Base-by-base conservation (phyloP, 1,140 invertebrate genomes). In the Propsilocerus akamusi region DNA sequence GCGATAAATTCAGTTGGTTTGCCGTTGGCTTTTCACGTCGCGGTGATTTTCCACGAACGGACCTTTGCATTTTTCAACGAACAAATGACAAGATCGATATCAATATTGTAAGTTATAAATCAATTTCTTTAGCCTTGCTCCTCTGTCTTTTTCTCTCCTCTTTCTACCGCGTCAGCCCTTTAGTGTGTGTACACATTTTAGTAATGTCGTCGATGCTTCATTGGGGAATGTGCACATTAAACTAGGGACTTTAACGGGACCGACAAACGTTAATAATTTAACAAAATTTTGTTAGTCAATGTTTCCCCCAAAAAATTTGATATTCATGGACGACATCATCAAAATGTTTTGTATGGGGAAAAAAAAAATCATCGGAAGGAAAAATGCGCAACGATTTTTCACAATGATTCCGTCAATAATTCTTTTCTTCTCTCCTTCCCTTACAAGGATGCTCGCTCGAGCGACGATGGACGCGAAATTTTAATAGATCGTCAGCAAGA, bases 11-110 rank as follows among this genome's bases (percentile, higher is more conserved):
- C 52, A 69, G 69, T 20, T 92, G 86, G 86, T 79, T 94, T 54
- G 84, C 86, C 3, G 58, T 95, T 47, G 94, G 94, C 26, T 97
- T 97, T 68, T 97, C 93, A 0, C 79, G 93, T 60, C 80, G 88
- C 54, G 94, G 93, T 4, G 72, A 82, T 30, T 50, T 75, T 0
- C 72, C 72, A 25, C 75, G 79, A 32, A 84, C 88, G 2, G 93
- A 97, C 71, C 78, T 89, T 52, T 93, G 89, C 57, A 63, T 96
- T 10, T 71, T 91, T 85, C 71, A 65, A 53, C 60, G 62, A 34
- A 60, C 64, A 51, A 62, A 66, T 46, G 59, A 61, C 1, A 61
- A 63, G 49, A 61, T 65, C 30, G 63, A 64, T 53, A 58, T 60
- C 26, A 59, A 62, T 0, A 62, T 61, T 49, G 41, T 50, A 41